Evolutionary conservation across 1,140 invertebrate genomes (phyloP).

Genomic region (Pachyrhynchus sulphureomaculatus): DNA sequence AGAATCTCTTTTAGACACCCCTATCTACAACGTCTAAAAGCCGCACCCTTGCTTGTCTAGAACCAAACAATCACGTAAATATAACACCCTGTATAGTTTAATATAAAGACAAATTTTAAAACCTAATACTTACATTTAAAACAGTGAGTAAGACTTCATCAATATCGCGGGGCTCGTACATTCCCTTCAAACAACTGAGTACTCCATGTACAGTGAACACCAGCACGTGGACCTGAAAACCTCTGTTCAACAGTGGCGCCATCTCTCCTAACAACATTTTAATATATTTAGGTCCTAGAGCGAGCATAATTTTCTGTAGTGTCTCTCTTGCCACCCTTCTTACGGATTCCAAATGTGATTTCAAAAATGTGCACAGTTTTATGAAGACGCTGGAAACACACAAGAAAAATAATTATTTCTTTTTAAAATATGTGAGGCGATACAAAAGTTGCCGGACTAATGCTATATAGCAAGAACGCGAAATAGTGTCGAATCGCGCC

Average conservation of each 20-base stretch:
- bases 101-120: too few relatives aligned
- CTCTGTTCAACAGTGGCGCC: slow-evolving; percentile 75
- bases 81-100: too few relatives aligned
- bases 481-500: too few relatives aligned
- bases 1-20: too few relatives aligned
- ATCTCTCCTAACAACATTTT: slow-evolving; percentile 79
- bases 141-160: slow-evolving; percentile 76
- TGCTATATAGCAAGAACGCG: too few relatives aligned
- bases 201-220: slow-evolving; percentile 86
- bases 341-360: slow-evolving; percentile 86
- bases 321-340: slow-evolving; percentile 83
- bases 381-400: slow-evolving; percentile 72
- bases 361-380: slow-evolving; percentile 86
- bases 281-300: slow-evolving; percentile 82
- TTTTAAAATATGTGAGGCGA: not conserved
- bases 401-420: not conserved
- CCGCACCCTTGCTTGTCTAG: too few relatives aligned
- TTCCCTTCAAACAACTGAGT: slow-evolving; percentile 67
- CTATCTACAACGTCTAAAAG: too few relatives aligned
- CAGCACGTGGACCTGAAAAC: slow-evolving; percentile 93
- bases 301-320: slow-evolving; percentile 83
- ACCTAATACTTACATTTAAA: slow-evolving; percentile 68
- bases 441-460: too few relatives aligned
- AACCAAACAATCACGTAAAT: too few relatives aligned
- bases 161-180: slow-evolving; percentile 71